Conservation (phyloP, 2,888 invertebrate genomes). For the Tetragonisca angustula region DNA sequence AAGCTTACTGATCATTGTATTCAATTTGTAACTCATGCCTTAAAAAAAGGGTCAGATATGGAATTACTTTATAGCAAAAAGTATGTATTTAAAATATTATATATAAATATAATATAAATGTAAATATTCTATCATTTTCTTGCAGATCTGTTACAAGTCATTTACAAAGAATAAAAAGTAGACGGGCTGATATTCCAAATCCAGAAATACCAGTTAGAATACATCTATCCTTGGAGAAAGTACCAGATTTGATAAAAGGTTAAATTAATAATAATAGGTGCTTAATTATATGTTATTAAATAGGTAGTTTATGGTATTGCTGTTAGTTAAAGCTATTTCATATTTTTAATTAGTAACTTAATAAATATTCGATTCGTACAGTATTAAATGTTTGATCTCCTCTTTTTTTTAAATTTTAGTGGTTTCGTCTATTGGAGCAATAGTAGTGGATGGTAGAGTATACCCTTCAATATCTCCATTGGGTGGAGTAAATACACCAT, state of each 20-base stretch:
- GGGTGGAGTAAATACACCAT: constrained; percentile 73
- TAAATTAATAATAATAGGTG: constrained; percentile 58
- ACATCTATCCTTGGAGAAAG: constrained; percentile 91
- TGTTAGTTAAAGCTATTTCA: constrained; percentile 6
- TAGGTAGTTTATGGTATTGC: constrained; percentile 30
- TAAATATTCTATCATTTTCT: constrained; percentile 24
- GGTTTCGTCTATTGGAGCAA: constrained; percentile 91
- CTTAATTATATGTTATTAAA: constrained; percentile 48
- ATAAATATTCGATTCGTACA: neutral
- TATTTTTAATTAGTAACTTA: constrained; percentile 1
- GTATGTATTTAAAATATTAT: constrained; percentile 81
- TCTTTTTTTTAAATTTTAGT: constrained; percentile 84
- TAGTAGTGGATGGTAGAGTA: constrained; percentile 93
- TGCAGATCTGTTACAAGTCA: constrained; percentile 86
- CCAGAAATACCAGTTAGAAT: constrained; percentile 95
- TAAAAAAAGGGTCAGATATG: constrained; percentile 92
- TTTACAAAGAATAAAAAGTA: constrained; percentile 92
- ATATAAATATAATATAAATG: neutral
- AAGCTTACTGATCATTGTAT: constrained; percentile 95
- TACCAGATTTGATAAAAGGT: constrained; percentile 92
- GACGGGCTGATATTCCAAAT: constrained; percentile 94
- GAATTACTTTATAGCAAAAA: constrained; percentile 93
- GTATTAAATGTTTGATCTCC: constrained; percentile 4
- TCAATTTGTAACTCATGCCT: constrained; percentile 91
- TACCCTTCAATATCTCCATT: constrained; percentile 86